Conservation (phyloP, 2,113 vertebrate genomes). For the Urocolius indicus region DNA sequence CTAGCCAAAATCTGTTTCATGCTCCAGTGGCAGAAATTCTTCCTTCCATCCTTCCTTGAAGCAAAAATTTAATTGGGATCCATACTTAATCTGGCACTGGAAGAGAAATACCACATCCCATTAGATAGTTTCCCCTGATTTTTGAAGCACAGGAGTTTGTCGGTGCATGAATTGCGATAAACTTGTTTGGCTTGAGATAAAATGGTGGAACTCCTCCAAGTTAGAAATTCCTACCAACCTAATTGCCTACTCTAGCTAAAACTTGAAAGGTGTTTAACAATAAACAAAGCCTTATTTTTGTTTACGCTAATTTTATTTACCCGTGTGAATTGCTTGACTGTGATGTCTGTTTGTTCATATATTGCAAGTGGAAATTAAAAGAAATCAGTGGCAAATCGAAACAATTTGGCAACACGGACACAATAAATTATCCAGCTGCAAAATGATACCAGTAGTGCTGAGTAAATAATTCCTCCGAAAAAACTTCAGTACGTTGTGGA, state of each 20-base stretch:
- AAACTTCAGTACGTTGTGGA: not conserved
- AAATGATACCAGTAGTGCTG: not conserved
- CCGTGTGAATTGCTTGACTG: not conserved
- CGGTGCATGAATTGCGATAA: not conserved
- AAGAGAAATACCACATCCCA: not conserved
- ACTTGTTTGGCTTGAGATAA: slow-evolving; percentile 44
- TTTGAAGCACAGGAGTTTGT: not conserved
- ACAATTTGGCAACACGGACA: slow-evolving; percentile 13
- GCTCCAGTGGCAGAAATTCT: slow-evolving; percentile 12
- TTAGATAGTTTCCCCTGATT: slow-evolving; percentile 17
- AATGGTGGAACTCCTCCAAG: not conserved
- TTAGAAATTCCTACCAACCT: slow-evolving; percentile 5
- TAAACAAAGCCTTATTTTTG: slow-evolving; percentile 15
- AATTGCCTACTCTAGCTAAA: not conserved
- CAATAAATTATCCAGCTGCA: not conserved
- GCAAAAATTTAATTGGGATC: slow-evolving; percentile 36
- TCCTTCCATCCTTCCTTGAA: slow-evolving; percentile 17
- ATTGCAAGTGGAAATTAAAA: slow-evolving; percentile 16
- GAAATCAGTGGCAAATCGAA: not conserved
- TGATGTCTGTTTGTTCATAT: not conserved
- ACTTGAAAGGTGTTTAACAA: slow-evolving; percentile 9
- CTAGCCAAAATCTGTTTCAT: slow-evolving; percentile 35
- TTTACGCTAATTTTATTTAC: slow-evolving; percentile 7
- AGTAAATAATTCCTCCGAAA: slow-evolving; percentile 22
- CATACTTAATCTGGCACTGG: slow-evolving; percentile 22